Evolutionary conservation across 2,797 vertebrate genomes (phyloP).

Genomic region (Phataginus tricuspis): DNA sequence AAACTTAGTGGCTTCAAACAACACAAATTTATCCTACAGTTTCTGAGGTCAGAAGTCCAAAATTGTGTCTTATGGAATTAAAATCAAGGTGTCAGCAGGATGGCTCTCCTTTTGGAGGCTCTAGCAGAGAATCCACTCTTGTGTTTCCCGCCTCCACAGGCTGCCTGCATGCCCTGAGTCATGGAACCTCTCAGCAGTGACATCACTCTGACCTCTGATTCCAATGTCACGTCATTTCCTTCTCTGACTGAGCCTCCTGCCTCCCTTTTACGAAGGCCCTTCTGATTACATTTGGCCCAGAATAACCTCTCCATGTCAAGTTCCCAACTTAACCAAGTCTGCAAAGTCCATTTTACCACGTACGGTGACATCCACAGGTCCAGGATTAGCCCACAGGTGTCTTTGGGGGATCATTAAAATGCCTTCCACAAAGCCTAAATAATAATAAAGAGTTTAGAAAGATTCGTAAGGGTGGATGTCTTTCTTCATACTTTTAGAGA

Average conservation of each 20-base stretch:
- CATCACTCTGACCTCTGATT: background rate
- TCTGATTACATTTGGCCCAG: background rate
- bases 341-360: background rate
- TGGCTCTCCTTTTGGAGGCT: background rate
- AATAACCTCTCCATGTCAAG: background rate
- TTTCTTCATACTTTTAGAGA: background rate
- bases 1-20: background rate
- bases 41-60: background rate
- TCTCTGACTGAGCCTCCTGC: background rate
- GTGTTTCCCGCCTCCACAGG: background rate
- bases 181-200: background rate
- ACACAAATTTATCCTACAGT: background rate
- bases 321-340: background rate
- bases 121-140: background rate
- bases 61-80: background rate
- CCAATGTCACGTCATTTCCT: background rate
- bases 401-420: background rate
- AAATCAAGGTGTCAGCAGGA: background rate
- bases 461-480: no score
- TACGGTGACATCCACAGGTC: background rate
- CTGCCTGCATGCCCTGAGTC: no score
- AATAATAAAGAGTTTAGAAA: background rate
- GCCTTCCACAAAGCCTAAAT: background rate
- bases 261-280: background rate
- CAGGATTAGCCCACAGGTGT: background rate